These are phyloP conservation scores for Solenopsis fugax DNA, from an alignment of 1,140 invertebrate genomes.

Conservation along the genomic window DNA sequence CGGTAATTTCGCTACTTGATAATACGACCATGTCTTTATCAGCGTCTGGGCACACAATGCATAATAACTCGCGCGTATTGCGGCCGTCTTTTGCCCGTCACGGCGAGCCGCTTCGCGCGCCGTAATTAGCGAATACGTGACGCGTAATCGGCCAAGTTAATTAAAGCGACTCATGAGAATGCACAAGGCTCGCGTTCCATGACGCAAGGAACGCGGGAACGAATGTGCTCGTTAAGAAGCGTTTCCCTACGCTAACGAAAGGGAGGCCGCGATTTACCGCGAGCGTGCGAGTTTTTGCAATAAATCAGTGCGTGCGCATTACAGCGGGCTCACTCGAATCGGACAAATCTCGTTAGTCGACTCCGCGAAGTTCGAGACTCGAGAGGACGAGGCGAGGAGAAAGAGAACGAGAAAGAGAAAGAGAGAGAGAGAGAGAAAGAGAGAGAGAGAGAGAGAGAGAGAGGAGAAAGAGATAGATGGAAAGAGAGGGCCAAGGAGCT, in stretches of 20 bases:
- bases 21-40: slow-evolving; percentile 68
- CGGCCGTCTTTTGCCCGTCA: slow-evolving; percentile 53
- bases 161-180: slow-evolving; percentile 64
- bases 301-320: slow-evolving; percentile 71
- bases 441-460: slow-evolving; percentile 16
- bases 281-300: slow-evolving; percentile 65
- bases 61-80: slow-evolving; percentile 19
- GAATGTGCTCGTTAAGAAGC: slow-evolving; percentile 16
- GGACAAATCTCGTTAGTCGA: slow-evolving; percentile 83
- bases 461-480: too few relatives aligned
- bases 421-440: background rate
- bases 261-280: slow-evolving; percentile 24
- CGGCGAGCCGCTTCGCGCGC: slow-evolving; percentile 34
- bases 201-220: background rate
- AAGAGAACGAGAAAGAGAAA: background rate
- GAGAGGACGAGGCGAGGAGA: slow-evolving; percentile 46
- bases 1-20: slow-evolving; percentile 70
- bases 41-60: slow-evolving; percentile 46
- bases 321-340: slow-evolving; percentile 63
- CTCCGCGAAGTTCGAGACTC: slow-evolving; percentile 80
- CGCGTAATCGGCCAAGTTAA: slow-evolving; percentile 43
- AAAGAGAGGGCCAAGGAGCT: slow-evolving; percentile 66
- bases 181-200: background rate
- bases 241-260: slow-evolving; percentile 26
- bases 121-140: slow-evolving; percentile 45